These are phyloP conservation scores for Delphinapterus leucas DNA, from an alignment of 2,113 vertebrate species.

Conservation along the genomic window DNA sequence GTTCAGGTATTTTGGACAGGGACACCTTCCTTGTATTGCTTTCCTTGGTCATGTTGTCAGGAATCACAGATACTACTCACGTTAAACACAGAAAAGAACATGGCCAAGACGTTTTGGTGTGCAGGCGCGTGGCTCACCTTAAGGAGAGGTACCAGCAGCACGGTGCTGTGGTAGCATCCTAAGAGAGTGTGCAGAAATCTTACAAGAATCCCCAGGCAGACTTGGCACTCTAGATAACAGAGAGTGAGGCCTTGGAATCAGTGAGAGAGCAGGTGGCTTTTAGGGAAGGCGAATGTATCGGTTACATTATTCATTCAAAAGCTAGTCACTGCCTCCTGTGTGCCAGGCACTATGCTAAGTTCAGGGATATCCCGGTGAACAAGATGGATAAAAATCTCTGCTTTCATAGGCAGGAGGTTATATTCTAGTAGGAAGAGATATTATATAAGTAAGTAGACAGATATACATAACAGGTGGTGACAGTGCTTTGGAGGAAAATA, in stretches of 20 bases:
- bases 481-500: not conserved
- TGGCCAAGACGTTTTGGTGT: not conserved
- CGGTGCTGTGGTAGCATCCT: not conserved
- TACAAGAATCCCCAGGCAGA: too few species aligned
- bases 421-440: not conserved
- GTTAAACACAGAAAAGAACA: not conserved
- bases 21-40: not conserved
- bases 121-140: not conserved
- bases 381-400: not conserved
- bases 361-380: not conserved
- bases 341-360: not conserved
- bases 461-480: fast-evolving
- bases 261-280: not conserved
- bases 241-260: not conserved
- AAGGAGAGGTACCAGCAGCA: not conserved
- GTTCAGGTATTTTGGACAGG: not conserved
- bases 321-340: not conserved
- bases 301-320: not conserved
- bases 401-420: not conserved
- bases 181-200: not conserved
- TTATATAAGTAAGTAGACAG: not conserved
- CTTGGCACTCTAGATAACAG: not conserved
- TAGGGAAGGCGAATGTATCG: not conserved
- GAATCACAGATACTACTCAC: not conserved
- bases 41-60: not conserved